Conservation (phyloP, 2,797 vertebrate genomes). For the Artibeus jamaicensis region DNA sequence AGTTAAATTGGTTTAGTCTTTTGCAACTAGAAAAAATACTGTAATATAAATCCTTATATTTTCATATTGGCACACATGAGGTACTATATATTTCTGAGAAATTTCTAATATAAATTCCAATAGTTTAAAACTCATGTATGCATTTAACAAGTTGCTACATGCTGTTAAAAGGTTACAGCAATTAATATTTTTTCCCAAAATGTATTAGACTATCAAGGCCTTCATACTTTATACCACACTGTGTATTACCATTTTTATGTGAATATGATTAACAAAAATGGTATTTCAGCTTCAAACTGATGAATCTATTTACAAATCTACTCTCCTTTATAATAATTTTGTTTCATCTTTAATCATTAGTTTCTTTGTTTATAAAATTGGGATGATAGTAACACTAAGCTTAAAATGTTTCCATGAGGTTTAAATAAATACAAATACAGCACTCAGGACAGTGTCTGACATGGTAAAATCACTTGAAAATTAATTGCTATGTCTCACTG, state of each 20-base stretch:
- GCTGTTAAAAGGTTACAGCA: neutral
- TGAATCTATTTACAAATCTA: neutral
- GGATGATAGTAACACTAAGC: neutral
- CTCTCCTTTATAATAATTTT: neutral
- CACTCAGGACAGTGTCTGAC: neutral
- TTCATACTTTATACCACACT: neutral
- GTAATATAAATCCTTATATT: neutral
- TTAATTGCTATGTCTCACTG: neutral
- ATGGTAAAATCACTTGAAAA: neutral
- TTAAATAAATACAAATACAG: neutral
- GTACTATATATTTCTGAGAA: neutral
- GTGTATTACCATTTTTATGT: neutral
- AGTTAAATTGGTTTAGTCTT: neutral
- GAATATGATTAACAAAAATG: neutral
- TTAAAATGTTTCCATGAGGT: neutral
- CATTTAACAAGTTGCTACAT: neutral
- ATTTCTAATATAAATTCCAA: neutral
- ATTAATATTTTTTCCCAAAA: neutral
- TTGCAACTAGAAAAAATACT: neutral
- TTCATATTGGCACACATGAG: neutral
- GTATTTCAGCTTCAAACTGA: slow-evolving; percentile 2
- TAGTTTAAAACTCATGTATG: neutral
- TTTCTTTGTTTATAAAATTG: neutral
- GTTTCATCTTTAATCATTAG: neutral
- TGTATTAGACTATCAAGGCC: neutral